A percentile compares a stretch with the other conserved stretches of the same genome.
These are phyloP conservation scores for Danaus melanippus DNA, from an alignment of 1,140 invertebrate species.

Conservation along the genomic window DNA sequence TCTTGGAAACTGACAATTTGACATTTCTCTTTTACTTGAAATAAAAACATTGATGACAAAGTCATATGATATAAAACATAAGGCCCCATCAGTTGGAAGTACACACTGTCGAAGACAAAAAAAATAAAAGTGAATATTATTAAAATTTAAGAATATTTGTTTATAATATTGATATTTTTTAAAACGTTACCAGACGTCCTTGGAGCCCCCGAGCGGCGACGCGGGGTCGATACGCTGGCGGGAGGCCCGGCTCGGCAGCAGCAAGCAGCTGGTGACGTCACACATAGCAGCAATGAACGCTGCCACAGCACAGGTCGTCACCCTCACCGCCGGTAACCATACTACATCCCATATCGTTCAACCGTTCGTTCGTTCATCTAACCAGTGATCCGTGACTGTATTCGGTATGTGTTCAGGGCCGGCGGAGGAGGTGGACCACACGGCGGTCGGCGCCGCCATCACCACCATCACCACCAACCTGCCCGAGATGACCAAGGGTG, in stretches of 20 bases:
- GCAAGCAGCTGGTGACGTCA: constrained; percentile 95
- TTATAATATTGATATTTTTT: no score
- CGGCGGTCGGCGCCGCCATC: constrained; percentile 96
- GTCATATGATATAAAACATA: no score
- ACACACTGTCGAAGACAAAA: no score
- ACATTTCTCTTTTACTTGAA: no score
- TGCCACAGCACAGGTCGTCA: constrained; percentile 98
- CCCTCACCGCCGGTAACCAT: constrained; percentile 83
- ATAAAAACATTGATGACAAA: no score
- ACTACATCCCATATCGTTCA: background rate
- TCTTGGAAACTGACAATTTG: no score
- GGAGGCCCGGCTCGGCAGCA: constrained; percentile 93
- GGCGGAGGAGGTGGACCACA: constrained; percentile 90
- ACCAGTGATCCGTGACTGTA: no score
- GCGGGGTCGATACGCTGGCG: constrained; percentile 92
- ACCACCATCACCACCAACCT: constrained; percentile 97
- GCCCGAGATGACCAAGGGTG: constrained; percentile 93
- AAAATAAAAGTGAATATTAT: no score
- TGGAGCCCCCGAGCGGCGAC: constrained; percentile 89
- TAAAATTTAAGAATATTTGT: no score
- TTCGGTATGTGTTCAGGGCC: constrained; percentile 60
- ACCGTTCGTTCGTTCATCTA: background rate
- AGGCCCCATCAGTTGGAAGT: no score
- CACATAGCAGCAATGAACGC: constrained; percentile 99
- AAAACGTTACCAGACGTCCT: constrained; percentile 71